Percentiles rank a stretch among this genome's conserved stretches.
These are phyloP conservation scores for Rhorus exstirpatorius DNA, from an alignment of 2,888 invertebrate genomes.

Conservation along the genomic window DNA sequence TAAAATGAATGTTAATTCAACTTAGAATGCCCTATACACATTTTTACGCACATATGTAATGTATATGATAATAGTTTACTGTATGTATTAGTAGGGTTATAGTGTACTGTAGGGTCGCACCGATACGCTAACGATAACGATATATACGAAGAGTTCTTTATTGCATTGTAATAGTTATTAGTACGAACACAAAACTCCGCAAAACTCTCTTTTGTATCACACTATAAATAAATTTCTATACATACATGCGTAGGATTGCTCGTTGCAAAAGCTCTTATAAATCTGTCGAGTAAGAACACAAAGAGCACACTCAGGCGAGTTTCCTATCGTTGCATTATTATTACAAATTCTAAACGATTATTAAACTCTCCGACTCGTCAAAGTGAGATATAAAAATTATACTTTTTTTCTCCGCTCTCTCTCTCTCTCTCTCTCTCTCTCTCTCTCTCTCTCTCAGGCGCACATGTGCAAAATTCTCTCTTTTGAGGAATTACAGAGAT, in stretches of 20 bases:
- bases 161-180: constrained; percentile 24
- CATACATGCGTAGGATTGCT: background rate
- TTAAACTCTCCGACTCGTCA: constrained; percentile 29
- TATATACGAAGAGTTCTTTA: constrained; percentile 22
- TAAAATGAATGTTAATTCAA: no score
- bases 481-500: constrained; percentile 28
- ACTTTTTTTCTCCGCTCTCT: background rate
- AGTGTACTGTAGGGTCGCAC: constrained; percentile 23
- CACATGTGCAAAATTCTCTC: constrained; percentile 25
- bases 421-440: no score
- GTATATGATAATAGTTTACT: constrained; percentile 24
- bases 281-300: constrained; percentile 46
- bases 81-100: no score
- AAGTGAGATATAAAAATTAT: constrained; percentile 48
- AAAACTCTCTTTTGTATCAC: background rate
- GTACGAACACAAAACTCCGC: background rate
- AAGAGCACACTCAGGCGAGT: constrained; percentile 18
- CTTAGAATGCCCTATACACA: no score
- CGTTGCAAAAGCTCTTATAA: constrained; percentile 28
- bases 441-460: no score
- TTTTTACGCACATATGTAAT: background rate
- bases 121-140: constrained; percentile 45
- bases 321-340: constrained; percentile 29
- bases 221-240: background rate
- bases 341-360: constrained; percentile 40